These are phyloP conservation scores for Centruroides sculpturatus DNA, from an alignment of 1,140 invertebrate species.

Conservation along the genomic window DNA sequence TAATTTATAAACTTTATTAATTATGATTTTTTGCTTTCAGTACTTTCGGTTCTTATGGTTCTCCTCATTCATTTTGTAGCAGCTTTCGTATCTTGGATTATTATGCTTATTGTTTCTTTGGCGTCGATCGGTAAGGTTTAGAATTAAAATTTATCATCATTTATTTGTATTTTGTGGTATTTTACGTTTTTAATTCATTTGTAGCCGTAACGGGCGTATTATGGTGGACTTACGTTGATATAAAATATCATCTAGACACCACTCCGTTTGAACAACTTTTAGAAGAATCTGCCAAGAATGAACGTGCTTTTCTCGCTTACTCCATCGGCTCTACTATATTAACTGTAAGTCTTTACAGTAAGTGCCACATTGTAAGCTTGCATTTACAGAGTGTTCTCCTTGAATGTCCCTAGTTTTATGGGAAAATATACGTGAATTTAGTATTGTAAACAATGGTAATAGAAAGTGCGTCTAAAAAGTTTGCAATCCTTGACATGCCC, in stretches of 20 bases:
- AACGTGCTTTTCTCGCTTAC: conserved; percentile 65
- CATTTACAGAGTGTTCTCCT: too few relatives aligned
- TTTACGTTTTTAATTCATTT: conserved; percentile 20
- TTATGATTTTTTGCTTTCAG: conserved; percentile 34
- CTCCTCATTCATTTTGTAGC: conserved; percentile 70
- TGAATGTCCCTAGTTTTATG: too few relatives aligned
- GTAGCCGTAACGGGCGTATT: conserved; percentile 52
- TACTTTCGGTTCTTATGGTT: conserved; percentile 65
- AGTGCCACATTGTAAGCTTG: too few relatives aligned
- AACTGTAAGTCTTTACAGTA: conserved; percentile 43
- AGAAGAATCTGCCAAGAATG: conserved; percentile 67
- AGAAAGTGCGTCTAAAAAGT: too few relatives aligned
- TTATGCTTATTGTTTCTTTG: conserved; percentile 60
- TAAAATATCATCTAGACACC: conserved; percentile 50
- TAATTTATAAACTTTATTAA: too few relatives aligned
- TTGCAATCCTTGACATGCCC: too few relatives aligned
- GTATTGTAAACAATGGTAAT: too few relatives aligned
- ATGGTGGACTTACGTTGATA: conserved; percentile 76
- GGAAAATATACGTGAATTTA: too few relatives aligned
- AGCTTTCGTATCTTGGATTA: conserved; percentile 66
- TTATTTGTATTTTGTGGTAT: not conserved
- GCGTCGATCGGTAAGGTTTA: conserved; percentile 46
- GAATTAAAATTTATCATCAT: not conserved
- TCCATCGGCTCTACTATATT: conserved; percentile 75
- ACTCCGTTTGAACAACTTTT: conserved; percentile 37